Conservation (phyloP, 1,140 invertebrate species). For the Laupala kohalensis region DNA sequence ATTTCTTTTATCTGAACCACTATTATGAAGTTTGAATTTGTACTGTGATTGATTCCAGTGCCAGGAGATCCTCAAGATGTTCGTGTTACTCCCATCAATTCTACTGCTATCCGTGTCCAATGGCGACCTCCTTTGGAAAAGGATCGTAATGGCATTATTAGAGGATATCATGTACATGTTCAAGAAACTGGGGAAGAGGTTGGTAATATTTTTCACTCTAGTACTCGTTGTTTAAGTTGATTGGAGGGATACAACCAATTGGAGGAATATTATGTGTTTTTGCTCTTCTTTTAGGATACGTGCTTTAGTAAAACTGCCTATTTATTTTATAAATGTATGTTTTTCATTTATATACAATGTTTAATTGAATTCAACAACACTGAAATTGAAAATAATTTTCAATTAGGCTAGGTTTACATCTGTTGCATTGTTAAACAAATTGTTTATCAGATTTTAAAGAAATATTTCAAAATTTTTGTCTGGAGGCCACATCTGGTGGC, state of each 20-base stretch:
- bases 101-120: conserved; percentile 77
- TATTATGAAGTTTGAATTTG: not conserved
- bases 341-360: not conserved
- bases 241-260: no score
- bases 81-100: conserved; percentile 73
- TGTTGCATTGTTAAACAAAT: no score
- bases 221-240: no score
- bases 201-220: conserved; percentile 11
- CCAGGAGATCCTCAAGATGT: conserved; percentile 91
- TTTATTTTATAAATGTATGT: not conserved
- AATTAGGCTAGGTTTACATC: no score
- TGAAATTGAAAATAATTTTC: no score
- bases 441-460: no score
- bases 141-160: conserved; percentile 89
- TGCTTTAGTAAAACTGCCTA: no score
- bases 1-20: not conserved
- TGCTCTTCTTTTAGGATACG: no score
- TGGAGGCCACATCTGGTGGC: no score
- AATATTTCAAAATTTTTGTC: no score
- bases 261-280: no score
- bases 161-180: conserved; percentile 90
- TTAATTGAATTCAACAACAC: no score
- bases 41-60: conserved; percentile 50
- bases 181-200: conserved; percentile 82
- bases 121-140: conserved; percentile 84